A percentile compares a stretch with the other conserved stretches of the same genome.
Evolutionary conservation across 2,888 invertebrate genomes (phyloP).

Genomic region (Eilema sororculum): DNA sequence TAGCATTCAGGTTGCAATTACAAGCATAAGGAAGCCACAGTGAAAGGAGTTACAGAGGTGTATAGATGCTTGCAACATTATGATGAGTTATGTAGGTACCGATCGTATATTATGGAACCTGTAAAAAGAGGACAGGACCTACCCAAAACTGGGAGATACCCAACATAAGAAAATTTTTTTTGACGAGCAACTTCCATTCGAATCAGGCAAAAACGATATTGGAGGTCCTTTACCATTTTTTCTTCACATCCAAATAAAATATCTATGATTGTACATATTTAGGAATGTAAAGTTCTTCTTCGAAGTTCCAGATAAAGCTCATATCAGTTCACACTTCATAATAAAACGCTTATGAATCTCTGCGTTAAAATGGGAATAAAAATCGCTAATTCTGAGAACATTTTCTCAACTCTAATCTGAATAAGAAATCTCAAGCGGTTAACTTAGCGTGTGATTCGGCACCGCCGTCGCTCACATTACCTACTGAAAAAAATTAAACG

Average conservation of each 20-base stretch:
- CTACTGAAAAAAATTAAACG: conserved; percentile 58
- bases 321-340: conserved; percentile 26
- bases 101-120: neutral
- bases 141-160: neutral
- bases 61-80: neutral
- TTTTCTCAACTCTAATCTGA: conserved; percentile 43
- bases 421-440: conserved; percentile 43
- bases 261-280: neutral
- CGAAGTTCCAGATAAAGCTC: neutral
- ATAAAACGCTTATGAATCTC: conserved; percentile 5
- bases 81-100: no score
- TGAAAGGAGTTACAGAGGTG: neutral
- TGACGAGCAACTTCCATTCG: neutral
- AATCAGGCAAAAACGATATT: neutral
- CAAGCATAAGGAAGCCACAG: neutral
- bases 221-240: no score
- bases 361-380: conserved; percentile 29
- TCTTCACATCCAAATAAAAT: neutral
- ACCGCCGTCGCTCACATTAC: conserved; percentile 37
- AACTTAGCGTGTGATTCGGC: conserved; percentile 50
- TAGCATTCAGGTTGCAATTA: neutral
- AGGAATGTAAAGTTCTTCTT: neutral
- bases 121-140: neutral
- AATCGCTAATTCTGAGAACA: conserved; percentile 42
- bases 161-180: neutral